A percentile compares a stretch with the other conserved stretches of the same genome.
Evolutionary conservation across 2,113 vertebrate species (phyloP).

Genomic region (Grantiella picta): DNA sequence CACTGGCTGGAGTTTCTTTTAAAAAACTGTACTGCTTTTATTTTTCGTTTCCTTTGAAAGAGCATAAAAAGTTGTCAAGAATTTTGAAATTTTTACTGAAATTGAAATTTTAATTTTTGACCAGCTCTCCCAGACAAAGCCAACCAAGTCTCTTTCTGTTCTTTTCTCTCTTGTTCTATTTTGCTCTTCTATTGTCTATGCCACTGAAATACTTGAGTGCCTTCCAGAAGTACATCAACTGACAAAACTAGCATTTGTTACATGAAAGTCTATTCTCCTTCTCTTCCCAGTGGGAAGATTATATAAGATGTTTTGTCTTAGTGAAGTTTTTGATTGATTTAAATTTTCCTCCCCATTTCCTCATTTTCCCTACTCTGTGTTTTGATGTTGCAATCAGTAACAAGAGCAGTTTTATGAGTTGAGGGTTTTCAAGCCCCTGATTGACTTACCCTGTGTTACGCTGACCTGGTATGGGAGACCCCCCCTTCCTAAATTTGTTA

Average conservation of each 20-base stretch:
- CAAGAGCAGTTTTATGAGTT: neutral
- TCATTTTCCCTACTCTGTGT: neutral
- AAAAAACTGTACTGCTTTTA: neutral
- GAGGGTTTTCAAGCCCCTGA: neutral
- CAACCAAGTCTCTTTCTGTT: constrained; percentile 18
- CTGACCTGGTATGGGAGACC: neutral
- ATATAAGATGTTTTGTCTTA: constrained; percentile 60
- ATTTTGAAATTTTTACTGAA: neutral
- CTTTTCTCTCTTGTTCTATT: constrained; percentile 6
- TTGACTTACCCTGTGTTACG: neutral
- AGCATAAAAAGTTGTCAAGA: neutral
- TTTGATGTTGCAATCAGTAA: neutral
- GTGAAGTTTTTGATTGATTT: constrained; percentile 45
- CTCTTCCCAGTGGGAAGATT: constrained; percentile 52
- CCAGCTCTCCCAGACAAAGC: neutral
- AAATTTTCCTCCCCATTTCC: constrained; percentile 11
- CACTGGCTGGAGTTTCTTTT: neutral
- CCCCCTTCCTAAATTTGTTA: neutral
- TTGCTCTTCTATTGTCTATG: constrained; percentile 30
- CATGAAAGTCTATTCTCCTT: constrained; percentile 32
- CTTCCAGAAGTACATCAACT: constrained; percentile 44
- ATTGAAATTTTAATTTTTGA: constrained; percentile 12
- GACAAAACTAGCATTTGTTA: constrained; percentile 19
- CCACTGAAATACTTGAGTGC: constrained; percentile 27
- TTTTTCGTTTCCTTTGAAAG: neutral